Evolutionary conservation across 2,797 vertebrate genomes (phyloP).

Genomic region (Poecilia wingei): DNA sequence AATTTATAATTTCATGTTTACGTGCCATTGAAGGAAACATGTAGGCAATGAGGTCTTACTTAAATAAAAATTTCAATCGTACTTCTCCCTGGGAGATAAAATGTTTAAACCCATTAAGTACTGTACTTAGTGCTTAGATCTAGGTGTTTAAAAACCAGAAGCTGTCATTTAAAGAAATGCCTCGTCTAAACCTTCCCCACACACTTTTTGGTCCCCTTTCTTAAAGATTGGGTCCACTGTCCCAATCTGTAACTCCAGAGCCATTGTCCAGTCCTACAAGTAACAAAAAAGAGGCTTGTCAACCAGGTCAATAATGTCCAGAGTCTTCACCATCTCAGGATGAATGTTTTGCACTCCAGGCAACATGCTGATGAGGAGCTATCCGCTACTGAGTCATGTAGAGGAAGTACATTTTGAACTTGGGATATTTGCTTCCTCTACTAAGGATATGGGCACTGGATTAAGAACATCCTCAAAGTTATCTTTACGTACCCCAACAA

Average conservation of each 20-base stretch:
- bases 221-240: too few relatives aligned
- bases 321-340: neutral
- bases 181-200: too few relatives aligned
- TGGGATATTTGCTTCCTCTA: neutral
- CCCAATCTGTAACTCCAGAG: neutral
- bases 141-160: neutral
- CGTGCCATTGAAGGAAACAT: neutral
- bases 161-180: neutral
- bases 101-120: neutral
- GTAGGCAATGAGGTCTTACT: neutral
- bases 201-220: neutral
- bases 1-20: neutral
- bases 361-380: neutral
- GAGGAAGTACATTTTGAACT: neutral
- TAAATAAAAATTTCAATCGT: conserved; percentile 23
- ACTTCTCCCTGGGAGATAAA: neutral
- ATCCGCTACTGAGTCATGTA: neutral
- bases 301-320: neutral
- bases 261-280: neutral
- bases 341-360: neutral
- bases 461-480: neutral
- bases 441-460: neutral
- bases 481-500: neutral
- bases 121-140: neutral
- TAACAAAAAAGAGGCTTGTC: neutral